Conservation (phyloP, 1,140 invertebrate species). For the Drosophila lowei region DNA sequence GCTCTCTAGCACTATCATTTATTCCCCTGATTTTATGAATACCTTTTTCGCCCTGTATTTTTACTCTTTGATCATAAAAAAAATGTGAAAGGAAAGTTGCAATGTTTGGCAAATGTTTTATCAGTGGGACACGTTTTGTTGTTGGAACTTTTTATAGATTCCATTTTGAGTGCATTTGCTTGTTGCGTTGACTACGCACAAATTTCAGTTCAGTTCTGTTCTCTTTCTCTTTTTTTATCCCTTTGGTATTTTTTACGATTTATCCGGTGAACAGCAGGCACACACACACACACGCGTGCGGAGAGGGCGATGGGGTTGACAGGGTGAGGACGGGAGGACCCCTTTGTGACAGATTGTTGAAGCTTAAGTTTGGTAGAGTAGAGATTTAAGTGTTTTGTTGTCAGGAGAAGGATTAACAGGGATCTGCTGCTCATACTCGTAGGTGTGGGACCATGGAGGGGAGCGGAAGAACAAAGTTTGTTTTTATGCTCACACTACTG, state of each 20-base stretch:
- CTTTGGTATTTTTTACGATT: conserved; percentile 70
- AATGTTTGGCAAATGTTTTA: conserved; percentile 50
- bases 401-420: conserved; percentile 13
- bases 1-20: too few species aligned
- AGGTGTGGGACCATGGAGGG: neutral
- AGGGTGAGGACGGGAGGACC: neutral
- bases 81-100: conserved; percentile 31
- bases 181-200: conserved; percentile 67
- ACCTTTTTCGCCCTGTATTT: conserved; percentile 26
- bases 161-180: conserved; percentile 75
- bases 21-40: conserved; percentile 32
- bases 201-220: conserved; percentile 3
- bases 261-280: conserved; percentile 28
- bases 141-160: conserved; percentile 43
- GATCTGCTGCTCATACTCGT: neutral
- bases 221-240: conserved; percentile 9
- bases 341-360: conserved; percentile 52
- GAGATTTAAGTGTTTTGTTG: conserved; percentile 3
- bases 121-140: conserved; percentile 59
- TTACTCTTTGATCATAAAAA: conserved; percentile 47
- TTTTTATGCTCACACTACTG: neutral
- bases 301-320: neutral
- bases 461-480: neutral
- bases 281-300: neutral
- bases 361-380: conserved; percentile 23